Base-by-base conservation (phyloP, 2,888 invertebrate genomes). In the Siphlonurus alternatus region DNA sequence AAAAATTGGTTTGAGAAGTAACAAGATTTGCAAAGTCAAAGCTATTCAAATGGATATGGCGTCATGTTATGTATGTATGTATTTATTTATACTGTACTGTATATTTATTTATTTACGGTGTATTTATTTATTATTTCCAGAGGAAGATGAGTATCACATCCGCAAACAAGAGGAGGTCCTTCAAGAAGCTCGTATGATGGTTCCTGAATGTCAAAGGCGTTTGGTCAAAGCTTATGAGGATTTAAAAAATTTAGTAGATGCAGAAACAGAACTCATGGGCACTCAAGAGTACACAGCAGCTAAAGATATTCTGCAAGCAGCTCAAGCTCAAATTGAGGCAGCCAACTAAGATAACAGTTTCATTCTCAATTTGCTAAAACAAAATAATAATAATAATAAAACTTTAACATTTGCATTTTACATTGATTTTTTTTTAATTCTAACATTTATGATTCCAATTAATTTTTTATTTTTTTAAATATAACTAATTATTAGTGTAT, bases 121-220 rank as follows among this genome's bases (percentile, higher is more conserved):
- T 38, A 10, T 38, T 38, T 38, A 10, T 38, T 38, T 38, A 10
- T 38, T 38, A 10, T 38, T 38, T 38, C 15, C 67, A 73, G 88
- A 86, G 0, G 84, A 85, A 69, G 91, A 92, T 78, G 88, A 86
- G 69, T 86, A 89, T 73, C 83, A 87, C 59, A 80, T 92, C 65
- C 81, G 83, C 63, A 92, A 92, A 72, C 90, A 94, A 75, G 88
- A 89, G 72, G 93, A 93, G 77, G 93, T 94, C 0, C 78, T 94
- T 54, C 88, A 89, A 71, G 95, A 96, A 75, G 86, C 87, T 18
- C 77, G 89, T 71, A 90, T 92, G 88, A 94, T 96, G 93, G 82
- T 95, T 66, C 94, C 94, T 1, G 93, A 95, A 73, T 89, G 92
- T 71, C 86, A 89, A 71, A 82, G 90, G 70, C 83, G 93, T 77